Percentiles rank a stretch among this genome's conserved stretches.
These are phyloP conservation scores for Drosophila takahashii DNA, from an alignment of 1,140 invertebrate genomes.

Conservation along the genomic window DNA sequence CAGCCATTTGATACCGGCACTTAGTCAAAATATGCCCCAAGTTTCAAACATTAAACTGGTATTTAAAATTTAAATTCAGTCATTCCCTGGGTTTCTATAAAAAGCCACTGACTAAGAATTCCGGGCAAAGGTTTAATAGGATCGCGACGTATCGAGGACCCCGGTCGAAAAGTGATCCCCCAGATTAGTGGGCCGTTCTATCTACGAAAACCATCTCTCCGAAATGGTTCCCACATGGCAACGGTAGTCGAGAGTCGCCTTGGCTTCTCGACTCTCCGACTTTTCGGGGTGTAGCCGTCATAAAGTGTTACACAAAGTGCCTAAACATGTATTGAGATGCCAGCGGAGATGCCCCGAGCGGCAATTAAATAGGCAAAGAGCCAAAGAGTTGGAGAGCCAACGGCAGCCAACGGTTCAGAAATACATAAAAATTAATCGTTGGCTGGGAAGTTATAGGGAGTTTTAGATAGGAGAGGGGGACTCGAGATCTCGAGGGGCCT, in stretches of 20 bases:
- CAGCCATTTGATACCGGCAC: not conserved
- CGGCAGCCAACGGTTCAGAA: constrained; percentile 48
- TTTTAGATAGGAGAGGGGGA: not conserved
- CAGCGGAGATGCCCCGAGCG: constrained; percentile 57
- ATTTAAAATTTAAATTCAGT: constrained; percentile 24
- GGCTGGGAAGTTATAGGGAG: constrained; percentile 5
- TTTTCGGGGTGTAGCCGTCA: constrained; percentile 66
- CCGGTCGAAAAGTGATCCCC: constrained; percentile 33
- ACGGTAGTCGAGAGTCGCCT: constrained; percentile 59
- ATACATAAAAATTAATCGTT: constrained; percentile 76
- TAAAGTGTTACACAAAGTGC: constrained; percentile 82
- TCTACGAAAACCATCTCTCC: constrained; percentile 37
- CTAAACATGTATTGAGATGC: constrained; percentile 81
- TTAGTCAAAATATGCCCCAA: not conserved
- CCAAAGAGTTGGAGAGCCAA: constrained; percentile 12
- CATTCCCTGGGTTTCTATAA: not conserved
- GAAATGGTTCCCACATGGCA: constrained; percentile 57
- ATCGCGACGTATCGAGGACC: constrained; percentile 11
- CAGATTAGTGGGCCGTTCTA: constrained; percentile 35
- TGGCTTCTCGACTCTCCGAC: constrained; percentile 6
- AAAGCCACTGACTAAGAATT: constrained; percentile 6
- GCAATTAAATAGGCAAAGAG: constrained; percentile 71
- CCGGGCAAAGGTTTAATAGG: constrained; percentile 14
- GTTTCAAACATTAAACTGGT: not conserved
- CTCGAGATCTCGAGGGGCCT: not conserved